Base-by-base conservation (phyloP, 2,888 invertebrate genomes). In the Patella caerulea region DNA sequence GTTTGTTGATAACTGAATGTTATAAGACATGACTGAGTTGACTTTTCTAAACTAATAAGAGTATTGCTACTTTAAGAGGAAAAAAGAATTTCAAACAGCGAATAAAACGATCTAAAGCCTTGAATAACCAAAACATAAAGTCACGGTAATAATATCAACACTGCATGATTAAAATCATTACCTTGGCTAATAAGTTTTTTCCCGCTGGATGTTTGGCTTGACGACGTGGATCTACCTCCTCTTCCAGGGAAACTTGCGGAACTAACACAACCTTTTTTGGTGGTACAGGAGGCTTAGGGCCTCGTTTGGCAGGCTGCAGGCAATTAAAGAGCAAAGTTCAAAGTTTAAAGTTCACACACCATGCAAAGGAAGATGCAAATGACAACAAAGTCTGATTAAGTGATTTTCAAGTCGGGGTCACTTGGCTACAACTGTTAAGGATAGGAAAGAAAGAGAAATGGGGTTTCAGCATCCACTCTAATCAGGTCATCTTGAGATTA, bases 211-310 rank as follows among this genome's bases (percentile, higher is more conserved):
- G 72, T 34, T 73, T 73, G 17, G 79, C 73, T 69, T 76, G 76
- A 15, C 53, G 70, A 55, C 76, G 19, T 3, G 79, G 79, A 34
- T 79, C 79, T 45, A 76, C 17, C n/a, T 59, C 59, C n/a, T 74
- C 78, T n/a, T 76, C 74, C 11, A 75, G 75, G 29, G 70, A 74
- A 54, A 78, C 78, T n/a, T 78, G 76, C 15, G 79, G 79, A 53
- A 78, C 73, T 59, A 84, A 73, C 53, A 77, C 78, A 15, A 76
- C 79, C 12, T 85, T 86, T 82, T 87, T 88, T 7, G 87, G 88
- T 70, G 86, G 85, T 19, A 87, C 80, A 29, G 82, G 83, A 5
- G 87, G 86, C 74, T 81, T 82, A 76, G 77, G 77, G 65, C 77
- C 78, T 75, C 84, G 84, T 76, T 86, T 87, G 19, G 86, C 80